A percentile compares a stretch with the other conserved stretches of the same genome.
Evolutionary conservation across 2,113 vertebrate genomes (phyloP).

Genomic region (Sylvia atricapilla): DNA sequence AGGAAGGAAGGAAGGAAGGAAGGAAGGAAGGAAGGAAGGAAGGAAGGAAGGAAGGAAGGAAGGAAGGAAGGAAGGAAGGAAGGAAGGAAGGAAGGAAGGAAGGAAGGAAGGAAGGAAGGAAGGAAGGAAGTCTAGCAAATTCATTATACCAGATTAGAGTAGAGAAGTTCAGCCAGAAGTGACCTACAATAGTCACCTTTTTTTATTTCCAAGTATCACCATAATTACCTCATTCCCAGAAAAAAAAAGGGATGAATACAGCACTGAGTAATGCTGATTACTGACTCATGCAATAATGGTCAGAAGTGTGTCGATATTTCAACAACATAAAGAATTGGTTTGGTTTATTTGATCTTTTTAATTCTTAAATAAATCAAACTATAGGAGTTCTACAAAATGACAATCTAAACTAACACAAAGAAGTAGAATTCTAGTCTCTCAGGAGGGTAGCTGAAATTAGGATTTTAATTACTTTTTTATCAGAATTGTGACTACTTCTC

Average conservation of each 20-base stretch:
- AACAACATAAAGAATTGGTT: neutral
- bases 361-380: neutral
- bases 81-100: neutral
- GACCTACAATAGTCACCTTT: neutral
- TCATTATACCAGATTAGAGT: neutral
- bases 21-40: neutral
- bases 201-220: neutral
- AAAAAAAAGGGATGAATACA: neutral
- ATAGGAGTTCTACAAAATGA: neutral
- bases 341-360: neutral
- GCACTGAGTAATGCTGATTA: neutral
- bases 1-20: too few species aligned
- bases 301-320: neutral
- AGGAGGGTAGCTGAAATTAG: neutral
- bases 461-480: conserved; percentile 35
- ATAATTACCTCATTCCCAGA: neutral
- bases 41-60: too few species aligned
- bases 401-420: neutral
- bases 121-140: neutral
- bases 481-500: neutral
- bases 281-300: neutral
- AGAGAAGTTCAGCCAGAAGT: neutral
- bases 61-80: neutral
- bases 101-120: too few species aligned
- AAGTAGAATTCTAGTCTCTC: neutral